Percentiles rank a stretch among this genome's conserved stretches.
These are phyloP conservation scores for Lottia gigantea DNA, from an alignment of 2,888 invertebrate species.

Conservation along the genomic window DNA sequence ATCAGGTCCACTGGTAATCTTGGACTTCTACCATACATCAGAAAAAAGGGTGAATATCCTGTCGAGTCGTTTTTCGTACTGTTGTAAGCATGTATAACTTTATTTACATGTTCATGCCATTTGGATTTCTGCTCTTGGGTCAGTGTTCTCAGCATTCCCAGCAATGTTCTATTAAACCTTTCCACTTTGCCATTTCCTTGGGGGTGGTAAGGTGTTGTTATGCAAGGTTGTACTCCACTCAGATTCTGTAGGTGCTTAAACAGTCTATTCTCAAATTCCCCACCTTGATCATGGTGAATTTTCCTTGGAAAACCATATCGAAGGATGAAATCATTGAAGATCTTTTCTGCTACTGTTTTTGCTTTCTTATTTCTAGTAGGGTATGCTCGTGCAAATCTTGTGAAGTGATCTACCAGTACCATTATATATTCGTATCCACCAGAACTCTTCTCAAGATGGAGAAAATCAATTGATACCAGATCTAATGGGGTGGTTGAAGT, in stretches of 20 bases:
- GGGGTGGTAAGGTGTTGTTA: conserved; percentile 21
- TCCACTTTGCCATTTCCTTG: conserved; percentile 21
- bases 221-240: conserved; percentile 9
- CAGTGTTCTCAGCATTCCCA: conserved; percentile 20
- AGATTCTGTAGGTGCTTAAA: conserved; percentile 16
- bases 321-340: conserved; percentile 22
- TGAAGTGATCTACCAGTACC: conserved; percentile 22
- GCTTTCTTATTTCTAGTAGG: conserved; percentile 23
- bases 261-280: conserved; percentile 22
- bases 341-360: conserved; percentile 19
- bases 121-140: neutral
- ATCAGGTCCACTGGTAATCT: conserved; percentile 15
- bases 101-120: conserved; percentile 23
- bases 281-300: conserved; percentile 21
- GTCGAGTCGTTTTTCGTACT: conserved; percentile 14
- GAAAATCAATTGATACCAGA: conserved; percentile 30
- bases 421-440: conserved; percentile 23
- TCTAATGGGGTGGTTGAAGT: conserved; percentile 27
- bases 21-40: conserved; percentile 20
- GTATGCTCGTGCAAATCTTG: conserved; percentile 24
- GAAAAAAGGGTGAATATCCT: conserved; percentile 14
- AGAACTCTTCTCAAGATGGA: conserved; percentile 29
- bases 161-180: conserved; percentile 17
- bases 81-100: conserved; percentile 25
- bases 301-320: conserved; percentile 19